A percentile compares a stretch with the other conserved stretches of the same genome.
Evolutionary conservation across 2,113 vertebrate species (phyloP).

Genomic region (Terrapene triunguis): DNA sequence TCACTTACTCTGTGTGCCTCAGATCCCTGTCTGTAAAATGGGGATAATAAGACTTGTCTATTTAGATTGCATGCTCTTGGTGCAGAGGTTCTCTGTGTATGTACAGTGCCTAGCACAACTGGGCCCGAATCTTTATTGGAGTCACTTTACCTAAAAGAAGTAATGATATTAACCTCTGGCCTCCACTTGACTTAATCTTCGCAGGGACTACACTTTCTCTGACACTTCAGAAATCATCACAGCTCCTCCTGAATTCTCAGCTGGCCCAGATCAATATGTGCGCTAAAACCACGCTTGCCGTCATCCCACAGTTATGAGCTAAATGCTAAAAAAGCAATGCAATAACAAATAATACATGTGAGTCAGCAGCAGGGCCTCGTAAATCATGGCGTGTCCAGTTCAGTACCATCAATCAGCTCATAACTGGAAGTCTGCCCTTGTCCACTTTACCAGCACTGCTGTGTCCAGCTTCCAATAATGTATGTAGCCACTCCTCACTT

Average conservation of each 20-base stretch:
- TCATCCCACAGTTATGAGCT: not conserved
- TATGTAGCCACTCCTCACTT: not conserved
- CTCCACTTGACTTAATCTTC: not conserved
- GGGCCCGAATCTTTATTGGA: not conserved
- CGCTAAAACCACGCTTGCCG: not conserved
- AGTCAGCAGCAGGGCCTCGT: not conserved
- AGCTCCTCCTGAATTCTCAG: not conserved
- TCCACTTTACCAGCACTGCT: not conserved
- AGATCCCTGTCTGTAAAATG: not conserved
- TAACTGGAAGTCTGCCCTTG: not conserved
- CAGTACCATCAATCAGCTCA: not conserved
- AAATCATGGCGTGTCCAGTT: not conserved
- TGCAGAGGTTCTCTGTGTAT: not conserved
- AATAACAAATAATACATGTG: not conserved
- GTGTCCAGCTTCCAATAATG: not conserved
- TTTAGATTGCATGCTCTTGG: no score
- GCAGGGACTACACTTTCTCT: not conserved
- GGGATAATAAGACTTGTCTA: not conserved
- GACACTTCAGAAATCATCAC: not conserved
- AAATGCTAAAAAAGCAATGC: rapidly evolving
- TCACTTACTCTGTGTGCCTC: not conserved
- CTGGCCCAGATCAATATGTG: not conserved
- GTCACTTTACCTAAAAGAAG: not conserved
- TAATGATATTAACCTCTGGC: no score
- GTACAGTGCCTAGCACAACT: not conserved